Percentiles rank a stretch among this genome's conserved stretches.
These are phyloP conservation scores for Belonocnema kinseyi DNA, from an alignment of 1,140 invertebrate species.

Conservation along the genomic window DNA sequence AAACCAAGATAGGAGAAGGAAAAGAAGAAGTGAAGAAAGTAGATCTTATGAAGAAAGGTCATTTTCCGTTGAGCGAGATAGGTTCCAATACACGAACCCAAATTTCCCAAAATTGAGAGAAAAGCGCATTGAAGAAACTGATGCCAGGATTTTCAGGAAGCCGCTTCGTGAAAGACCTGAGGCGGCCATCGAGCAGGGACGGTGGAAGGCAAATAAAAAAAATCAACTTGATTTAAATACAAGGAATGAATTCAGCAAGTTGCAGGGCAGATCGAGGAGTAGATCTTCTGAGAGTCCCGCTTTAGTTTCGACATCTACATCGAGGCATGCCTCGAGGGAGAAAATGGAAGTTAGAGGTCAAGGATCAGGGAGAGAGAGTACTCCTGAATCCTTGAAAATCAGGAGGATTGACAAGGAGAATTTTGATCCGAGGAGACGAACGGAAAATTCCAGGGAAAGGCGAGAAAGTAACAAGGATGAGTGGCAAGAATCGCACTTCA, in stretches of 20 bases:
- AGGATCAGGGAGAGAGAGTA: conserved; percentile 79
- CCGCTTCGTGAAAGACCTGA: conserved; percentile 51
- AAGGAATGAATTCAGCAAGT: no score
- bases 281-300: conserved; percentile 53
- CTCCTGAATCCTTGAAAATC: conserved; percentile 55
- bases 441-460: conserved; percentile 36
- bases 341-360: conserved; percentile 69
- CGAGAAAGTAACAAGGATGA: conserved; percentile 36
- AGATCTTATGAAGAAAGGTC: no score
- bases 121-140: no score
- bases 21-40: no score
- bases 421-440: conserved; percentile 50
- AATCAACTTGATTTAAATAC: no score
- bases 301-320: not conserved
- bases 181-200: conserved; percentile 44
- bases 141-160: conserved; percentile 33
- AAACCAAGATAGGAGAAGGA: conserved; percentile 30
- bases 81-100: no score
- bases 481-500: conserved; percentile 31
- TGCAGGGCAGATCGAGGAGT: conserved; percentile 35
- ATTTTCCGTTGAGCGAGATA: no score
- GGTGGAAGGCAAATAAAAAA: conserved; percentile 5
- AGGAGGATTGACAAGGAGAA: conserved; percentile 52
- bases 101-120: no score
- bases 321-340: conserved; percentile 39